Conservation (phyloP, 37 sponge, comb jelly and placozoan species). For the Ephydatia muelleri region DNA sequence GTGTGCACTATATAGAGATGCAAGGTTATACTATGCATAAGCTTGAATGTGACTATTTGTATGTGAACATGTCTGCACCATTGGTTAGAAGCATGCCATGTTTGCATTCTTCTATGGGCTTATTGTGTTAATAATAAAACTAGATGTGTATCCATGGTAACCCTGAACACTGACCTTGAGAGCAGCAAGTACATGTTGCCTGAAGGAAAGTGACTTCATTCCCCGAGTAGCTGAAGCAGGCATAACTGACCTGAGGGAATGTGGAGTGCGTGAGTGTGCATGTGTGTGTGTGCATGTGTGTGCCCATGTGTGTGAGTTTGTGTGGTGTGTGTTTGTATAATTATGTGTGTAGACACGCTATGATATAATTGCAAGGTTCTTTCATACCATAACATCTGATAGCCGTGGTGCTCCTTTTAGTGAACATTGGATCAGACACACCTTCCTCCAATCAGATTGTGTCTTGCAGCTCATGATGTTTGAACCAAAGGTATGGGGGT, state of each 20-base stretch:
- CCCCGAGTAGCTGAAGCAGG: not conserved
- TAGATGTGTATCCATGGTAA: too few relatives aligned
- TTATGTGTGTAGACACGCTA: too few relatives aligned
- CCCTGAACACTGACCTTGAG: not conserved
- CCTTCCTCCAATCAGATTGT: conserved; percentile 35
- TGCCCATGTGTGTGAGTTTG: not conserved
- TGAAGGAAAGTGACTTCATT: not conserved
- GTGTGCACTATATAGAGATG: not conserved
- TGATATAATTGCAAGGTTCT: too few relatives aligned
- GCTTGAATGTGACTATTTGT: not conserved
- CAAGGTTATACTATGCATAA: too few relatives aligned
- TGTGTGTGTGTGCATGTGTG: conserved; percentile 10
- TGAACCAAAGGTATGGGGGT: not conserved
- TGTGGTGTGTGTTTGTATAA: too few relatives aligned
- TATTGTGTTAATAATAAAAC: too few relatives aligned
- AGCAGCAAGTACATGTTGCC: not conserved
- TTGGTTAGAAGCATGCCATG: not conserved
- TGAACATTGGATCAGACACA: conserved; percentile 33
- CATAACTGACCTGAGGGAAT: not conserved
- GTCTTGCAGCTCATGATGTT: conserved; percentile 62
- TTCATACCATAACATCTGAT: not conserved
- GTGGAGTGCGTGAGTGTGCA: not conserved
- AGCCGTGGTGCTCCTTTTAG: not conserved
- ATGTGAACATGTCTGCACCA: too few relatives aligned
- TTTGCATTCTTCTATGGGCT: not conserved